Conservation (phyloP, 2,888 invertebrate genomes). For the Eueremaeus valkanovi region DNA sequence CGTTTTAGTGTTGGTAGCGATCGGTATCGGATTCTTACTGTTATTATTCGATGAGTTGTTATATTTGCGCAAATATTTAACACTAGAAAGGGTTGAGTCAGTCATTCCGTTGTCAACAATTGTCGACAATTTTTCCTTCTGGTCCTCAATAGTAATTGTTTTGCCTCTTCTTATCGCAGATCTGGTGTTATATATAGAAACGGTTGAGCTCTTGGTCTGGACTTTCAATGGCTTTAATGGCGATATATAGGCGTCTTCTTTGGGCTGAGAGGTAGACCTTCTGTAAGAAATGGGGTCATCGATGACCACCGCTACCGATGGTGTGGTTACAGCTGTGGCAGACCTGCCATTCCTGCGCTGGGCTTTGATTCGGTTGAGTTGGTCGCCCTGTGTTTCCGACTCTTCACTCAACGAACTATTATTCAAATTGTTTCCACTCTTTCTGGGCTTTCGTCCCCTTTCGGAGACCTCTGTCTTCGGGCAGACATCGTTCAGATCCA, state of each 20-base stretch:
- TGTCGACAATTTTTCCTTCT: background rate
- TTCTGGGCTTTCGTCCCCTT: slow-evolving; percentile 7
- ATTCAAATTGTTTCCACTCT: slow-evolving; percentile 1
- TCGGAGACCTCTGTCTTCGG: background rate
- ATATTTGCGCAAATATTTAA: slow-evolving; percentile 10
- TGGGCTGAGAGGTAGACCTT: slow-evolving; percentile 45
- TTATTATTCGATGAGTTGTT: background rate
- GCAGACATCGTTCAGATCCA: background rate
- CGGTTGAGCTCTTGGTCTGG: slow-evolving; percentile 2
- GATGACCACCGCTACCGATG: slow-evolving; percentile 22
- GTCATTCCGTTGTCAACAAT: background rate
- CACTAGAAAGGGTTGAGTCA: background rate
- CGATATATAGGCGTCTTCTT: slow-evolving; percentile 45
- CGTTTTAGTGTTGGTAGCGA: background rate
- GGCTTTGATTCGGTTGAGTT: slow-evolving; percentile 47
- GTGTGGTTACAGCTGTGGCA: slow-evolving; percentile 47
- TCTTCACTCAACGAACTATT: background rate
- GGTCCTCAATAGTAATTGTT: background rate
- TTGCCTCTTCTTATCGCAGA: slow-evolving; percentile 21
- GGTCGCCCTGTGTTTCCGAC: slow-evolving; percentile 47
- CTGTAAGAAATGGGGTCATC: slow-evolving; percentile 44
- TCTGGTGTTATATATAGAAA: slow-evolving; percentile 37
- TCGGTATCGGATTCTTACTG: background rate
- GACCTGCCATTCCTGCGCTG: slow-evolving; percentile 53
- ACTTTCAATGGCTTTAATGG: slow-evolving; percentile 44